These are phyloP conservation scores for Orthosia incerta DNA, from an alignment of 2,888 invertebrate species.

Conservation along the genomic window DNA sequence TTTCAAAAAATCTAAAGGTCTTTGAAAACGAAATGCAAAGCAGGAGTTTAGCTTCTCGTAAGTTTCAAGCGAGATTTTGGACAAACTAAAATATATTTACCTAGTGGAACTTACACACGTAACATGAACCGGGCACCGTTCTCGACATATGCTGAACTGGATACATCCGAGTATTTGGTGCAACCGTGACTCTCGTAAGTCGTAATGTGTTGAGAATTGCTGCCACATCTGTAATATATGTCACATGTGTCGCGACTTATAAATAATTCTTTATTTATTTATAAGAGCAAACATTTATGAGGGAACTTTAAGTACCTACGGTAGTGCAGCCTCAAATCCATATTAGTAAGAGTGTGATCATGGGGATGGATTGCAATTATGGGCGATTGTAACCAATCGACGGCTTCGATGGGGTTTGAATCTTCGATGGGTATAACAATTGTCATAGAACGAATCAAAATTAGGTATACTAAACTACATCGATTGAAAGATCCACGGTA, in stretches of 20 bases:
- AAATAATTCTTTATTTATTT: constrained; percentile 24
- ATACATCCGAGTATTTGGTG: constrained; percentile 51
- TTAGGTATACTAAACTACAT: background rate
- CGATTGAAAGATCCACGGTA: background rate
- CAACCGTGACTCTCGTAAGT: constrained; percentile 36
- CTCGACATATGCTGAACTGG: constrained; percentile 14
- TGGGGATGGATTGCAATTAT: too few species aligned
- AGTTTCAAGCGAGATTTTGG: constrained; percentile 10
- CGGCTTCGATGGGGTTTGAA: too few species aligned
- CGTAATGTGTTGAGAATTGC: constrained; percentile 52
- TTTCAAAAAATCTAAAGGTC: background rate
- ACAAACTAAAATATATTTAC: constrained; percentile 19
- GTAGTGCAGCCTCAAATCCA: too few species aligned
- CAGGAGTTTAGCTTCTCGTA: background rate
- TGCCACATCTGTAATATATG: constrained; percentile 41
- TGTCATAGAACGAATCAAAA: background rate
- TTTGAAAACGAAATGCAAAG: background rate
- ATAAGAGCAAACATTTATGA: constrained; percentile 6
- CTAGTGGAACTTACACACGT: background rate
- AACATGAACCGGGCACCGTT: constrained; percentile 16
- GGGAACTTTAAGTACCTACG: background rate
- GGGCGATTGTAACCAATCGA: too few species aligned
- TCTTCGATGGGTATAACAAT: too few species aligned
- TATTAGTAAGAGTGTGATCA: background rate
- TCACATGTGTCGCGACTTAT: background rate